Evolutionary conservation across 2,888 invertebrate genomes (phyloP).

Genomic region (Enoplolaimus lenunculus): DNA sequence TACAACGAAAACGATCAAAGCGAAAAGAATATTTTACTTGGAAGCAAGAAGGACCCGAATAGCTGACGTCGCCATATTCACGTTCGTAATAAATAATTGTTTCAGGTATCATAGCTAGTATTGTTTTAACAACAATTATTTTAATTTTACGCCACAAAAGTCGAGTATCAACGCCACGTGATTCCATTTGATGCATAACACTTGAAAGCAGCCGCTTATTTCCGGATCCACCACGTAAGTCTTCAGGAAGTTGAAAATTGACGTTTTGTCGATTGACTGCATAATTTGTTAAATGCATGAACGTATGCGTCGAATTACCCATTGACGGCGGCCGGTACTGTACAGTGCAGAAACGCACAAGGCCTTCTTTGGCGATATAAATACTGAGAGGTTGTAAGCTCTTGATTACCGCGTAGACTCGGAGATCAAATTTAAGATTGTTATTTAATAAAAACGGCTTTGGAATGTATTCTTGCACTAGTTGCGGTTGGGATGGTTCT

Average conservation of each 20-base stretch:
- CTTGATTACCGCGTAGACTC: conserved; percentile 45
- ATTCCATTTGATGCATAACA: conserved; percentile 41
- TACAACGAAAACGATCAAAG: too few relatives aligned
- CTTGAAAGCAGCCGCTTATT: conserved; percentile 45
- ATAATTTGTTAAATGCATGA: conserved; percentile 48
- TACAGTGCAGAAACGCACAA: conserved; percentile 46
- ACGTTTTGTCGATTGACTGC: conserved; percentile 45
- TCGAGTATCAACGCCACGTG: conserved; percentile 40
- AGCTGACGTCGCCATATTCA: conserved; percentile 32
- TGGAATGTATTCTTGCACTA: conserved; percentile 44
- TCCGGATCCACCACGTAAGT: conserved; percentile 38
- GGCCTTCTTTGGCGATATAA: conserved; percentile 40
- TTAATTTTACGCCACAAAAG: conserved; percentile 44
- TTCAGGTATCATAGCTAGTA: conserved; percentile 45
- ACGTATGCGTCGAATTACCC: conserved; percentile 44
- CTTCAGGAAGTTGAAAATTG: conserved; percentile 42
- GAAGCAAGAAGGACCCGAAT: conserved; percentile 44
- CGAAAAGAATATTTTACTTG: conserved; percentile 40
- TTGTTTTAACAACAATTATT: conserved; percentile 44
- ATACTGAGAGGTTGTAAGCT: conserved; percentile 44
- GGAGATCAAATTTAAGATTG: conserved; percentile 45
- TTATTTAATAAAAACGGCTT: conserved; percentile 42
- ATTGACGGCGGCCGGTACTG: conserved; percentile 43
- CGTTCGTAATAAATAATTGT: conserved; percentile 43
- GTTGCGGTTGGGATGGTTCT: conserved; percentile 29